phyloP scores from a whole-genome alignment of 2,113 vertebrate genomes.

The Gobius niger region DNA sequence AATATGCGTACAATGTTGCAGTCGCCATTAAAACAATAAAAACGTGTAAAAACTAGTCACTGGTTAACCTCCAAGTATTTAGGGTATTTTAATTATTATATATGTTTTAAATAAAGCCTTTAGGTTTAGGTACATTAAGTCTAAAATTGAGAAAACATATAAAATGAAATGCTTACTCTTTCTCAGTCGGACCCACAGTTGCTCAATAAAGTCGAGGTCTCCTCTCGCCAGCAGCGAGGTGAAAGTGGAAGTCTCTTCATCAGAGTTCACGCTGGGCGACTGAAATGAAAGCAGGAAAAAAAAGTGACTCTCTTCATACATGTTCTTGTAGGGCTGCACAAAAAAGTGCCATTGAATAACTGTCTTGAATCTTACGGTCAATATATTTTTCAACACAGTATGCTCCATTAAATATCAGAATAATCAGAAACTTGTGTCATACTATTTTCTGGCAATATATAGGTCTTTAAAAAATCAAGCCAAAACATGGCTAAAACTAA shows the following conservation, averaged over 20 bases:
- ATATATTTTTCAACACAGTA: too few relatives aligned
- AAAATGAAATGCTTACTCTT: slow-evolving; percentile 76
- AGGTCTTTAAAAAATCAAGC: too few relatives aligned
- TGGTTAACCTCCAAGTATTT: too few relatives aligned
- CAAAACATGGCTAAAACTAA: too few relatives aligned
- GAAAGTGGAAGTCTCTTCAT: slow-evolving; percentile 78
- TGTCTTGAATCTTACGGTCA: too few relatives aligned
- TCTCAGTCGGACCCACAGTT: slow-evolving; percentile 91
- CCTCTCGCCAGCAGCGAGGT: slow-evolving; percentile 79
- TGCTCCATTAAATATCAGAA: too few relatives aligned
- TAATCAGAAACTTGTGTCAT: too few relatives aligned
- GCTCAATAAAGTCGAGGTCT: slow-evolving; percentile 92
- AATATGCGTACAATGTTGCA: background rate
- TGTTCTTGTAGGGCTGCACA: background rate
- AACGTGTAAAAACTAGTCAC: too few relatives aligned
- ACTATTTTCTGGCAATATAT: too few relatives aligned
- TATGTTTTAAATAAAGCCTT: too few relatives aligned
- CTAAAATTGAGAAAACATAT: background rate
- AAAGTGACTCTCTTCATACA: background rate
- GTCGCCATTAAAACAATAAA: too few relatives aligned
- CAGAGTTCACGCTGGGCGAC: slow-evolving; percentile 73
- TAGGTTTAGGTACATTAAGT: background rate
- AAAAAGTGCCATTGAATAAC: background rate
- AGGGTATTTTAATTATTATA: too few relatives aligned
- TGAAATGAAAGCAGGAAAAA: slow-evolving; percentile 53